Conservation (phyloP, 2,888 invertebrate genomes). For the Nowickia ferox region DNA sequence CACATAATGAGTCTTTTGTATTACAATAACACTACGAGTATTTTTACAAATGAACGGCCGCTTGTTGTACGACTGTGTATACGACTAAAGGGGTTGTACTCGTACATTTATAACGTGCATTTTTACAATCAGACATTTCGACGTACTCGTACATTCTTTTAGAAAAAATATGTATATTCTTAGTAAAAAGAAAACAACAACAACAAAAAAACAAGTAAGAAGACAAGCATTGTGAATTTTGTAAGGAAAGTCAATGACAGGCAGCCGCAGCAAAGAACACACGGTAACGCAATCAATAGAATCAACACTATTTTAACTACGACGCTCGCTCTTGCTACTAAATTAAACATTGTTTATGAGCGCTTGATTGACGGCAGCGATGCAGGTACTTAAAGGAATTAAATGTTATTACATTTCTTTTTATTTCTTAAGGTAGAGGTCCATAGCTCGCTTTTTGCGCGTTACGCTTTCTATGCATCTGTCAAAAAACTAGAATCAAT, state of each 20-base stretch:
- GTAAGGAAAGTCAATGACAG: constrained; percentile 61
- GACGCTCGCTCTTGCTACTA: constrained; percentile 53
- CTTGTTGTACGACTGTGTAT: neutral
- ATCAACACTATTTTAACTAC: constrained; percentile 49
- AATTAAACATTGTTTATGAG: constrained; percentile 61
- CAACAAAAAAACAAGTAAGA: no score
- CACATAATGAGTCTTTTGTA: constrained; percentile 63
- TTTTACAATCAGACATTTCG: constrained; percentile 47
- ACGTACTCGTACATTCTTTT: constrained; percentile 17
- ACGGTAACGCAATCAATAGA: constrained; percentile 44
- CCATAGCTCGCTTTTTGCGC: no score
- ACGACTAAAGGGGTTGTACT: constrained; percentile 40
- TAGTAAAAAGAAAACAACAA: neutral
- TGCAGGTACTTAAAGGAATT: constrained; percentile 17
- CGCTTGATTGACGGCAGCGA: constrained; percentile 51
- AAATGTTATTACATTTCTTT: neutral
- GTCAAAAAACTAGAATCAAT: no score
- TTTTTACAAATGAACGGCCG: constrained; percentile 49
- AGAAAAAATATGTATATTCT: neutral
- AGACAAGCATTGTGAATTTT: constrained; percentile 38
- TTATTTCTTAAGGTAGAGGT: no score
- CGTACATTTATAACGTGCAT: constrained; percentile 35
- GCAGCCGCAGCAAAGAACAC: constrained; percentile 42
- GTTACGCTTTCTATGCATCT: no score
- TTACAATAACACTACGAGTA: constrained; percentile 6